Conservation (phyloP, 2,888 invertebrate species). For the Cheilosia vulpina region DNA sequence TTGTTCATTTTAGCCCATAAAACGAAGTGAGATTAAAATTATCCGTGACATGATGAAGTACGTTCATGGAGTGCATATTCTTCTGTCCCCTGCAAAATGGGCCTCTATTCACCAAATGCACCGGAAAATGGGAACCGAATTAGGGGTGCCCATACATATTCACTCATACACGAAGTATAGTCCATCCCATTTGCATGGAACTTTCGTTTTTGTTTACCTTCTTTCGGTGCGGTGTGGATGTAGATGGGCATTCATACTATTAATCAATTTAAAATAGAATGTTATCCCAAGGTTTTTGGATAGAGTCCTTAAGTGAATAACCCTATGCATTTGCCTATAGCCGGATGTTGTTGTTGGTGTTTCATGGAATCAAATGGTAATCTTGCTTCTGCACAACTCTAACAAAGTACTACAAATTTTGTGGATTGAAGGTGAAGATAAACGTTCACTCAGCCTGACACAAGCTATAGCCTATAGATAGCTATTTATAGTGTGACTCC, state of each 20-base stretch:
- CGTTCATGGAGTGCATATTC: slow-evolving; percentile 58
- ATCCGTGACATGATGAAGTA: slow-evolving; percentile 74
- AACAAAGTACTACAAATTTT: slow-evolving; percentile 6
- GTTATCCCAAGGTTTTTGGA: slow-evolving; percentile 33
- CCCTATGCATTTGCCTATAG: slow-evolving; percentile 34
- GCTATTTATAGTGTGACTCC: neutral
- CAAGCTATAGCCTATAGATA: neutral
- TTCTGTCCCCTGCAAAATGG: slow-evolving; percentile 64
- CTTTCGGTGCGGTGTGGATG: slow-evolving; percentile 9
- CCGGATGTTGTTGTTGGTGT: slow-evolving; percentile 22
- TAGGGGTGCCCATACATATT: slow-evolving; percentile 2
- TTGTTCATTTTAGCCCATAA: slow-evolving; percentile 64
- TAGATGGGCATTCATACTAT: slow-evolving; percentile 30
- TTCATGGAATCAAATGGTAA: slow-evolving; percentile 46
- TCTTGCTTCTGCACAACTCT: slow-evolving; percentile 1
- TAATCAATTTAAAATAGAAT: slow-evolving; percentile 61
- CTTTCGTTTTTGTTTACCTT: slow-evolving; percentile 59
- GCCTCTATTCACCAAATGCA: slow-evolving; percentile 66
- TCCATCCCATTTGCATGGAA: slow-evolving; percentile 28
- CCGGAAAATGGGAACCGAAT: slow-evolving; percentile 62
- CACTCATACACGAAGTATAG: slow-evolving; percentile 20
- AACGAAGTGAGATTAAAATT: slow-evolving; percentile 75
- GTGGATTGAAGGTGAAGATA: slow-evolving; percentile 19
- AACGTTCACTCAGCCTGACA: slow-evolving; percentile 2
- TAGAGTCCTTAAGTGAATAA: slow-evolving; percentile 55